phyloP scores from a whole-genome alignment of 2,888 invertebrate species.

The Oeneis ivallda region DNA sequence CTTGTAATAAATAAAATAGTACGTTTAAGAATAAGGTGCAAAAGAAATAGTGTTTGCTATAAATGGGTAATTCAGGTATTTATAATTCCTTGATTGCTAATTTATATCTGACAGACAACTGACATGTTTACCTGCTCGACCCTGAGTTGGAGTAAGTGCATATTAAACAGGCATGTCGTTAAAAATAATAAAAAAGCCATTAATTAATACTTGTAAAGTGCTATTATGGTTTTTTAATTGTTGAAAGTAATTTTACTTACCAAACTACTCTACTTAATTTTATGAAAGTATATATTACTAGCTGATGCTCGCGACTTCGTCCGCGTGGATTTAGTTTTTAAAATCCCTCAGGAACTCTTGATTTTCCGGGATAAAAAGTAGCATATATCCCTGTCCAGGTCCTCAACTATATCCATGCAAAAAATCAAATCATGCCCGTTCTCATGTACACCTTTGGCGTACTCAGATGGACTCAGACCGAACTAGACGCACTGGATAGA shows the following conservation, averaged over 20 bases:
- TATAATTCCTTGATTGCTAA: constrained; percentile 16
- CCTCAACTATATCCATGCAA: too few relatives aligned
- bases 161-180: not conserved
- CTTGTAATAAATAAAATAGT: too few relatives aligned
- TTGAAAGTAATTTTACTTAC: not conserved
- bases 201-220: constrained; percentile 8
- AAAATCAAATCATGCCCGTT: too few relatives aligned
- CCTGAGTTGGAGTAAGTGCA: not conserved
- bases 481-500: too few relatives aligned
- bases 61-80: constrained; percentile 4
- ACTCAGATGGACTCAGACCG: too few relatives aligned
- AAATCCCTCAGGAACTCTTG: too few relatives aligned
- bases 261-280: not conserved
- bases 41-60: not conserved
- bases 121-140: constrained; percentile 8
- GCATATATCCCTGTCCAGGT: too few relatives aligned
- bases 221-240: constrained; percentile 14
- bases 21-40: not conserved
- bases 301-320: too few relatives aligned
- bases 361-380: too few relatives aligned
- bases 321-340: too few relatives aligned
- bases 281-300: too few relatives aligned
- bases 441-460: too few relatives aligned
- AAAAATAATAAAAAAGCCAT: constrained; percentile 7
- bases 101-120: constrained; percentile 15